A percentile compares a stretch with the other conserved stretches of the same genome.
These are phyloP conservation scores for Drosophila lacertosa DNA, from an alignment of 1,140 invertebrate species.

Conservation along the genomic window DNA sequence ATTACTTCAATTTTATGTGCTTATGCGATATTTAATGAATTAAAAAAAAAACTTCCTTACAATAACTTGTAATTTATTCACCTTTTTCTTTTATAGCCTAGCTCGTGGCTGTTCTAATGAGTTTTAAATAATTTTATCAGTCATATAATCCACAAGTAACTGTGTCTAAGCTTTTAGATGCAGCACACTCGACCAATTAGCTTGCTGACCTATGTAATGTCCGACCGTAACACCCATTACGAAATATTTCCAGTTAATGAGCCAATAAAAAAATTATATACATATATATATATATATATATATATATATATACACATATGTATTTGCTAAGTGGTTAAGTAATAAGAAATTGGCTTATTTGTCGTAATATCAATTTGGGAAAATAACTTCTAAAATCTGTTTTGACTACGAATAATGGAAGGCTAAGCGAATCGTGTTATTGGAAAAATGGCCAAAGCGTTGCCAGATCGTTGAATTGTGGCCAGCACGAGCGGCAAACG, in stretches of 20 bases:
- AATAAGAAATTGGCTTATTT: background rate
- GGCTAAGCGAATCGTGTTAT: background rate
- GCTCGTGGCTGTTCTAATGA: conserved; percentile 4
- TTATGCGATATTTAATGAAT: background rate
- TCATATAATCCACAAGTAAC: background rate
- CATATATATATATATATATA: background rate
- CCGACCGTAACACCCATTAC: conserved; percentile 21
- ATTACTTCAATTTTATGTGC: too few relatives aligned
- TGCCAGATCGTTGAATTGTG: background rate
- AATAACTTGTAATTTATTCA: background rate
- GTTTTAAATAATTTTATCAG: background rate
- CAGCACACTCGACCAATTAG: conserved; percentile 16
- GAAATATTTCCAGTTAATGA: conserved; percentile 17
- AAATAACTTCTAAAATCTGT: background rate
- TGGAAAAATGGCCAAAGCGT: background rate
- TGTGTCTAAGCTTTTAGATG: background rate
- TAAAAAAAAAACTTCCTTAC: background rate
- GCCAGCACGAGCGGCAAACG: background rate
- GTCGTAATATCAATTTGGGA: background rate
- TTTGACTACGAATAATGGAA: background rate
- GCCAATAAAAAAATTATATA: conserved; percentile 7
- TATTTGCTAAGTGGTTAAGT: background rate
- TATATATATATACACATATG: background rate
- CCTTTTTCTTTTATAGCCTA: background rate
- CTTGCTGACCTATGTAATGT: conserved; percentile 23